phyloP scores from a whole-genome alignment of 2,888 invertebrate species.

The Acanthosepion esculentum region DNA sequence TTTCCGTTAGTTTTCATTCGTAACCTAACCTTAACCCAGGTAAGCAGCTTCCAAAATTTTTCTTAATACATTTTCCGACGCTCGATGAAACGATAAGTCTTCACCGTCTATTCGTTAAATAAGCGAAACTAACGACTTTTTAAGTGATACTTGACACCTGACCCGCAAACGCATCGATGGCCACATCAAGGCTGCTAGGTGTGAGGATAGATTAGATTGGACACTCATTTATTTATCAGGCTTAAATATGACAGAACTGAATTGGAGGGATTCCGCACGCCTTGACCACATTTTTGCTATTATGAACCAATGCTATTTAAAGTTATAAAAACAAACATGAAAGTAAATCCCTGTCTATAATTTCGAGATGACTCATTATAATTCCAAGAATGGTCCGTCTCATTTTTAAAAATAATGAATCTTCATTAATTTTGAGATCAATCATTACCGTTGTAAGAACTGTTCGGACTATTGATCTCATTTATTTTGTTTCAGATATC shows the following conservation, averaged over 20 bases:
- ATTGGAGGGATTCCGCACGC: background rate
- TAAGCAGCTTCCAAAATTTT: background rate
- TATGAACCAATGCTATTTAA: background rate
- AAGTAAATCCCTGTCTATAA: background rate
- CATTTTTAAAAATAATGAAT: background rate
- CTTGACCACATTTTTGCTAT: background rate
- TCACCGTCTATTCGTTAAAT: background rate
- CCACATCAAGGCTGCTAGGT: background rate
- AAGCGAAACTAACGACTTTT: background rate
- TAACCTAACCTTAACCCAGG: background rate
- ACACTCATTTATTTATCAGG: background rate
- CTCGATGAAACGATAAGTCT: background rate
- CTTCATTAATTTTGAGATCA: background rate
- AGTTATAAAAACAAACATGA: background rate
- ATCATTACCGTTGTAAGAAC: background rate
- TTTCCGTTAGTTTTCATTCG: background rate
- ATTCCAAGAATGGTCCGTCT: too few relatives aligned
- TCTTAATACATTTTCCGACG: background rate
- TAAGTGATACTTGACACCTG: slow-evolving; percentile 1
- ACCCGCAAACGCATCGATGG: background rate
- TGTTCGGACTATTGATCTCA: too few relatives aligned
- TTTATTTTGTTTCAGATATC: too few relatives aligned
- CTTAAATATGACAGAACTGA: background rate
- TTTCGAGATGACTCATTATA: background rate
- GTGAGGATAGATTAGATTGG: background rate